A percentile compares a stretch with the other conserved stretches of the same genome.
Conservation (phyloP, 92 coral and sea anemone genomes). For the Zoanthus solanderi region DNA sequence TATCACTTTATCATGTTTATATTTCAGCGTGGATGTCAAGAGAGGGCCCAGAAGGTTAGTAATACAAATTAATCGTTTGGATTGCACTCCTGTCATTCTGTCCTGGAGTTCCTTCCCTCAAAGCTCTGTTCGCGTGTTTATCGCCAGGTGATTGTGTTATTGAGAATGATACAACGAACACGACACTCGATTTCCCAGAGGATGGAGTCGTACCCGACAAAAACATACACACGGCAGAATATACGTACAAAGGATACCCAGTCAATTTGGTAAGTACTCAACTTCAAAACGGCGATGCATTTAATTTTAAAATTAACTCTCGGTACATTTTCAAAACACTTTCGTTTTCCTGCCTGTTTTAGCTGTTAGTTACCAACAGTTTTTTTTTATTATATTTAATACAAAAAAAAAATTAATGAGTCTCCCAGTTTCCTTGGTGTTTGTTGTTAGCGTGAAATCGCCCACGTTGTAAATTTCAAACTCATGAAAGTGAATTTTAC, state of each 20-base stretch:
- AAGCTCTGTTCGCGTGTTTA: constrained; percentile 43
- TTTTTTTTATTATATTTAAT: neutral
- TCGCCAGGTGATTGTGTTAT: constrained; percentile 94
- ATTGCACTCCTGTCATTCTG: neutral
- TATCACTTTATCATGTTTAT: constrained; percentile 36
- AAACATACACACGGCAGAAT: constrained; percentile 90
- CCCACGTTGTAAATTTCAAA: constrained; percentile 51
- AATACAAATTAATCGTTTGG: neutral
- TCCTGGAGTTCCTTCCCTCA: neutral
- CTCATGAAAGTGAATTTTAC: constrained; percentile 23
- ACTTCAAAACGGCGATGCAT: neutral
- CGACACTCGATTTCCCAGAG: constrained; percentile 54
- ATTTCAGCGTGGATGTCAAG: constrained; percentile 98
- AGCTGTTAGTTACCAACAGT: neutral
- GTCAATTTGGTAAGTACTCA: constrained; percentile 91
- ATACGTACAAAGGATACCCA: constrained; percentile 96
- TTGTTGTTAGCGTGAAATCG: constrained; percentile 18
- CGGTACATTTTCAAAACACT: neutral
- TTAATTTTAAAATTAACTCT: neutral
- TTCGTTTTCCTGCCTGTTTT: neutral
- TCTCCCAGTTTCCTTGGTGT: constrained; percentile 5
- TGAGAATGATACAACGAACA: constrained; percentile 90
- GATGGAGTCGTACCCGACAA: constrained; percentile 80
- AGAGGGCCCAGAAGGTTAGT: constrained; percentile 97
- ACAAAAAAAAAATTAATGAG: neutral